Percentiles rank a stretch among this genome's conserved stretches.
phyloP scores from a whole-genome alignment of 2,888 invertebrate species.

The Phalera bucephala region DNA sequence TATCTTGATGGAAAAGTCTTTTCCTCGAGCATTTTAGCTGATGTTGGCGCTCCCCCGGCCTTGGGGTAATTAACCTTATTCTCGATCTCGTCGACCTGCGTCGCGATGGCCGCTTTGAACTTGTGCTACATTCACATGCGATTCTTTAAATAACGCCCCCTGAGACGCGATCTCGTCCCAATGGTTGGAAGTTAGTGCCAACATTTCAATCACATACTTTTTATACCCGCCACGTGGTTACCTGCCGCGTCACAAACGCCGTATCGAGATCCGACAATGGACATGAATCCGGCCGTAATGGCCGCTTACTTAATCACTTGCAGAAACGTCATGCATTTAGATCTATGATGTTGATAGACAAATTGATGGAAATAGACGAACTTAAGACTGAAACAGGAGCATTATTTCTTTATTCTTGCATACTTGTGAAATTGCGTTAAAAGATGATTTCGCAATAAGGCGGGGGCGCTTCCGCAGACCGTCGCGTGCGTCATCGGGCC shows the following conservation, averaged over 20 bases:
- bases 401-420: not conserved
- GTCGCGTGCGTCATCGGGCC: constrained; percentile 51
- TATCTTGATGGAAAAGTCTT: constrained; percentile 36
- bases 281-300: constrained; percentile 10
- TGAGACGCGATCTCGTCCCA: constrained; percentile 49
- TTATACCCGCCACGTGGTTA: constrained; percentile 58
- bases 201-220: constrained; percentile 59
- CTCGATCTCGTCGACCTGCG: constrained; percentile 52
- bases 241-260: constrained; percentile 17
- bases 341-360: not conserved
- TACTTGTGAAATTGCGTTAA: constrained; percentile 1
- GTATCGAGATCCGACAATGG: constrained; percentile 9
- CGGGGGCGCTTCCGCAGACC: constrained; percentile 41
- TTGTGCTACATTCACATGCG: constrained; percentile 70
- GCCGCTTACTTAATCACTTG: constrained; percentile 2
- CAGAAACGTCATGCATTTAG: not conserved
- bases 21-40: constrained; percentile 26
- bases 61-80: constrained; percentile 77
- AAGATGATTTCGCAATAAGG: constrained; percentile 18
- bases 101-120: constrained; percentile 65
- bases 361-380: not conserved
- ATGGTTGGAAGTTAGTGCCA: constrained; percentile 55
- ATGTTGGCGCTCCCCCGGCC: constrained; percentile 58
- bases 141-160: constrained; percentile 68
- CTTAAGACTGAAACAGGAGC: not conserved